phyloP scores from a whole-genome alignment of 2,113 vertebrate species.

The Grantiella picta region DNA sequence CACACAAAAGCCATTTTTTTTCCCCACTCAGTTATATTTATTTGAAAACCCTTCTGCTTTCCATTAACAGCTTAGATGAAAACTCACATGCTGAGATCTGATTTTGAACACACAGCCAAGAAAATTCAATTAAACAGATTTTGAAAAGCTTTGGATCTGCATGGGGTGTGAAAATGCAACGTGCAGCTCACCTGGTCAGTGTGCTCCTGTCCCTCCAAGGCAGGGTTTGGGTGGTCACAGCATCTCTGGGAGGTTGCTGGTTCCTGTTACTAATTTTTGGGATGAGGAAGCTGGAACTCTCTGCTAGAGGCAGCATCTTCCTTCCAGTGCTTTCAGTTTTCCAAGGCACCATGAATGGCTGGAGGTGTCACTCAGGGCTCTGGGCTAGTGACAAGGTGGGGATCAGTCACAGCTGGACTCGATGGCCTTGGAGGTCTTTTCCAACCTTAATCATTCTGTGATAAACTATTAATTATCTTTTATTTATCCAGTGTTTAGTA shows the following conservation, averaged over 20 bases:
- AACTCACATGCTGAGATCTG: accelerated
- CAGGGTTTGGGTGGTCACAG: too few species aligned
- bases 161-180: accelerated
- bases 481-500: neutral
- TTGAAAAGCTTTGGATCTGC: neutral
- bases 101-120: neutral
- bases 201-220: neutral
- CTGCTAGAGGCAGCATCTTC: neutral
- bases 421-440: too few species aligned
- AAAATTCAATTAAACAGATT: accelerated
- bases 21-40: neutral
- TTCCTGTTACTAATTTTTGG: neutral
- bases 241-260: neutral
- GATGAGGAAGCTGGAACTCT: neutral
- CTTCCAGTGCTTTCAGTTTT: neutral
- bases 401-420: neutral
- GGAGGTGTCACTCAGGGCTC: neutral
- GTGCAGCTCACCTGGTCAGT: neutral
- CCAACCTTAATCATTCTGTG: neutral
- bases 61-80: neutral
- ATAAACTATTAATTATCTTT: neutral
- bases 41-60: neutral
- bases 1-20: neutral
- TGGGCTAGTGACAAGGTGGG: neutral
- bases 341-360: neutral